Evolutionary conservation across 2,113 vertebrate genomes (phyloP), one percentile per base, ranked within the genome.

Genomic region (Oreocharis arfaki): DNA sequence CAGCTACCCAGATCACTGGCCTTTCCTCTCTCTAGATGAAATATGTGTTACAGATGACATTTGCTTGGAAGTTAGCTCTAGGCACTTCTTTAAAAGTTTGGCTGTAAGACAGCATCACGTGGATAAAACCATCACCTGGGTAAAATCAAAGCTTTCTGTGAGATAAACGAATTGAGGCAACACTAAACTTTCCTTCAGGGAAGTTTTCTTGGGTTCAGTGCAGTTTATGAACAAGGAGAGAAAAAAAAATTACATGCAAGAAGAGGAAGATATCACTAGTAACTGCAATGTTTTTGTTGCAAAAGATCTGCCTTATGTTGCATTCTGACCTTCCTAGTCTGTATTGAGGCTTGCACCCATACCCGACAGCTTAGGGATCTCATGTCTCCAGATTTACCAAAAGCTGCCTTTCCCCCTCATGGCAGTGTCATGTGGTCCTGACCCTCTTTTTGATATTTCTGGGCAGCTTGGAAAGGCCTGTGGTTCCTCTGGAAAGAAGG

Each of bases 391-490:
- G 33, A 63, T 75, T 35, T 52, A 56, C 23, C 39, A 41, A 32
- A 59, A 74, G 7, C 35, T 85, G 39, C 24, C 28, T 71, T 82
- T 59, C 6, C 7, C 11, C 30, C 42, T 68, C 56, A 35, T 10
- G 35, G 4, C 6, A 76, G 16, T 26, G 56, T 32, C 15, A 4
- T 26, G 18, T 53, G 0, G 0, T 42, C 53, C 77, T 65, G 18
- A 13, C 13, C 9, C 37, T 74, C 17, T 57, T 71, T 76, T 60
- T 57, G 16, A 3, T 64, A 22, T 61, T 93, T 50, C 30, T 84
- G 46, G 47, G 23, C 33, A 90, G 21, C 50, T 19, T 83, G 53
- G 73, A 76, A 42, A 80, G n/a, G 18, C 28, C 61, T 71, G 3
- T 6, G 7, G 10, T 13, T 90, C 37, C 50, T 80, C 70, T 74